Conservation (phyloP, 2,888 invertebrate genomes). For the Leptopilina myrica region DNA sequence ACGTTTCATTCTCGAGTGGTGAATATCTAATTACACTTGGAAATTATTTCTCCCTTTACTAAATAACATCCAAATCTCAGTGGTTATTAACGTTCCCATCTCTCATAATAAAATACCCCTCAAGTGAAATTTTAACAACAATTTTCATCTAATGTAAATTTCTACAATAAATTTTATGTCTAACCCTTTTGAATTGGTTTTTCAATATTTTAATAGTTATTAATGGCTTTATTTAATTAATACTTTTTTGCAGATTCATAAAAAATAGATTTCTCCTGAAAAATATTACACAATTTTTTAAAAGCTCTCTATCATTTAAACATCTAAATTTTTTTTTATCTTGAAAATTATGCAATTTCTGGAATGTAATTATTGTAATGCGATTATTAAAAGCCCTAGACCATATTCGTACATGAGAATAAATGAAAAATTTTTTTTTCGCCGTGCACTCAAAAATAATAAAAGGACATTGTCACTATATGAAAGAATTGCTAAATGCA, state of each 20-base stretch:
- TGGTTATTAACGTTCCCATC: conserved; percentile 46
- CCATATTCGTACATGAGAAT: background rate
- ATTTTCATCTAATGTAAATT: too few relatives aligned
- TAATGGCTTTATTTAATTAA: too few relatives aligned
- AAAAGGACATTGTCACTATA: background rate
- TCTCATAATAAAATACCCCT: too few relatives aligned
- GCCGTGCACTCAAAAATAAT: conserved; percentile 13
- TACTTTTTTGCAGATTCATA: too few relatives aligned
- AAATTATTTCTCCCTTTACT: conserved; percentile 53
- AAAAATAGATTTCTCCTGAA: too few relatives aligned
- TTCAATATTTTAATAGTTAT: too few relatives aligned
- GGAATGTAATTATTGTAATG: conserved; percentile 2
- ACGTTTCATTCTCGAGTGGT: conserved; percentile 44
- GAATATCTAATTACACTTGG: conserved; percentile 56
- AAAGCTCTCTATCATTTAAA: too few relatives aligned
- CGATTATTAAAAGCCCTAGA: conserved; percentile 20
- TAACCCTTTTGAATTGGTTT: too few relatives aligned
- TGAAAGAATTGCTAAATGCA: background rate
- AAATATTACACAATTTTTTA: too few relatives aligned
- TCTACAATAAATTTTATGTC: too few relatives aligned
- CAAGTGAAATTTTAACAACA: too few relatives aligned
- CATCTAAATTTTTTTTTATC: background rate
- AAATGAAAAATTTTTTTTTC: background rate
- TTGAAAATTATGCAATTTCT: conserved; percentile 1
- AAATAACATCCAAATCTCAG: conserved; percentile 42